A percentile compares a stretch with the other conserved stretches of the same genome.
These are phyloP conservation scores for Phalacrocorax brasilianus DNA, from an alignment of 2,113 vertebrate species.

Conservation along the genomic window DNA sequence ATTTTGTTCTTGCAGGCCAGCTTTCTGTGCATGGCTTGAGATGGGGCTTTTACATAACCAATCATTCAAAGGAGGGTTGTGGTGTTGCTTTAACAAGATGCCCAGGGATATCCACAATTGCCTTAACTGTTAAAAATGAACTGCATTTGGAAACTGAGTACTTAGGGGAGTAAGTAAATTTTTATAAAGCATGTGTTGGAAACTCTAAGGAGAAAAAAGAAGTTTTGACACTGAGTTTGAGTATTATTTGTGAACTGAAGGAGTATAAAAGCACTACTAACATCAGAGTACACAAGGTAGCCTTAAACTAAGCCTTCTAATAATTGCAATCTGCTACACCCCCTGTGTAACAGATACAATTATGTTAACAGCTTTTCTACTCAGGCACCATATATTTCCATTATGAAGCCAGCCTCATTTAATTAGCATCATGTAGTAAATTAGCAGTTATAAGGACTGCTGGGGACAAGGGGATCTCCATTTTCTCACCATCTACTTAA, in stretches of 20 bases:
- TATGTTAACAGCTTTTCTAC: conserved; percentile 74
- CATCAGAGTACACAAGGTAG: conserved; percentile 26
- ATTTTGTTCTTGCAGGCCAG: not conserved
- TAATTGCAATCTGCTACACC: conserved; percentile 71
- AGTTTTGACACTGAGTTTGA: not conserved
- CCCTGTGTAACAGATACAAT: conserved; percentile 73
- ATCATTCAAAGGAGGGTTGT: not conserved
- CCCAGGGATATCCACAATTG: not conserved
- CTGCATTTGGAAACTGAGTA: conserved; percentile 32
- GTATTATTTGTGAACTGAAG: conserved; percentile 34
- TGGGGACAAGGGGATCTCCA: conserved; percentile 66
- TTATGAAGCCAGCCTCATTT: conserved; percentile 74
- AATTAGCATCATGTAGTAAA: conserved; percentile 79
- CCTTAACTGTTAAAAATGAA: conserved; percentile 14
- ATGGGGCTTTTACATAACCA: not conserved
- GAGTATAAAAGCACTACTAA: conserved; percentile 49
- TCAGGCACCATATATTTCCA: conserved; percentile 69
- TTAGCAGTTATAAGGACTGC: conserved; percentile 72
- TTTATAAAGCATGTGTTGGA: conserved; percentile 13
- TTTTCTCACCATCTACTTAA: conserved; percentile 78
- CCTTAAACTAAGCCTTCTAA: conserved; percentile 61
- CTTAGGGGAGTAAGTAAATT: not conserved
- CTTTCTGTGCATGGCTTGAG: conserved; percentile 13
- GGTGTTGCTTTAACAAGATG: conserved; percentile 40
- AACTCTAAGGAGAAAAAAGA: not conserved